These are phyloP conservation scores for Mola mola DNA, from an alignment of 2,113 vertebrate species.

Conservation along the genomic window DNA sequence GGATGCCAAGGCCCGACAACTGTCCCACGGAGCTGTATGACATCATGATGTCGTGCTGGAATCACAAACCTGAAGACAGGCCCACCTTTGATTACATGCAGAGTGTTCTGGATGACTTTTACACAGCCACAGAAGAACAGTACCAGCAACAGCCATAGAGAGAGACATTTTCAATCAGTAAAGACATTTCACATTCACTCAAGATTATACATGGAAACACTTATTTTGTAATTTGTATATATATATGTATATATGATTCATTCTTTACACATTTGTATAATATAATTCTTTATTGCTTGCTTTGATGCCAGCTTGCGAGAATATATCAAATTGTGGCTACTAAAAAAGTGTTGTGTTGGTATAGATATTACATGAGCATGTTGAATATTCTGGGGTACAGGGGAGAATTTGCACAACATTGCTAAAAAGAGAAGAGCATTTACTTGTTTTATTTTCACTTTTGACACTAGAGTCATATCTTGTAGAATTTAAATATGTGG, in stretches of 20 bases:
- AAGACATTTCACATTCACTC: conserved; percentile 11
- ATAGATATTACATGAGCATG: no score
- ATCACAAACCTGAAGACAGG: conserved; percentile 85
- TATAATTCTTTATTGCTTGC: no score
- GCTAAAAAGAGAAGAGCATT: no score
- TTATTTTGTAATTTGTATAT: neutral
- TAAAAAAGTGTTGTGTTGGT: no score
- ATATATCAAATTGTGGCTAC: no score
- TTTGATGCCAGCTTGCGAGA: no score
- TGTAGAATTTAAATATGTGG: no score
- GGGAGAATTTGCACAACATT: no score
- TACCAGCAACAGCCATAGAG: conserved; percentile 89
- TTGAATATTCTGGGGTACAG: no score
- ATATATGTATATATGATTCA: conserved; percentile 18
- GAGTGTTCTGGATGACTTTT: conserved; percentile 93
- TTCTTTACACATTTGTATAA: neutral
- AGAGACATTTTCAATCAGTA: neutral
- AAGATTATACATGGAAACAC: neutral
- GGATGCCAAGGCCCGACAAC: conserved; percentile 85
- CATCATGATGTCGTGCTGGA: conserved; percentile 91
- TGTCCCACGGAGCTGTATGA: conserved; percentile 88
- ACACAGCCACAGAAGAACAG: conserved; percentile 91
- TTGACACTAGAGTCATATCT: no score
- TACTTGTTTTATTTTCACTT: no score
- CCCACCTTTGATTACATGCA: conserved; percentile 95